phyloP scores from a whole-genome alignment of 2,888 invertebrate species.

The Lamellibrachia columna region DNA sequence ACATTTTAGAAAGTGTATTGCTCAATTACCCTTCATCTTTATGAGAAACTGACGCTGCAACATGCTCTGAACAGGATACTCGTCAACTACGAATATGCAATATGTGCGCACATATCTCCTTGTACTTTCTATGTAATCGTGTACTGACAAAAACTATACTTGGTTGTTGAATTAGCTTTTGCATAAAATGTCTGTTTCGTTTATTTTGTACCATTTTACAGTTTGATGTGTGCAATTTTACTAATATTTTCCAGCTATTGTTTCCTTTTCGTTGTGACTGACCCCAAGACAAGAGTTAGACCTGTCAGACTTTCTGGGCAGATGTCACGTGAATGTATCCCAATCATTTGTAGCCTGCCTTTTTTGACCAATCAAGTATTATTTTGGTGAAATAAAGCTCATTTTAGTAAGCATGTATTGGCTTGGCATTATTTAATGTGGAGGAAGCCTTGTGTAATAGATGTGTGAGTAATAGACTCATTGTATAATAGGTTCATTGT shows the following conservation, averaged over 20 bases:
- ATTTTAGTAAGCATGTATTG: neutral
- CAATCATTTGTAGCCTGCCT: conserved; percentile 9
- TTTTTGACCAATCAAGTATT: conserved; percentile 4
- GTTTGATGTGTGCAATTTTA: conserved; percentile 6
- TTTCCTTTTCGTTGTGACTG: neutral
- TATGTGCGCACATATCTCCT: neutral
- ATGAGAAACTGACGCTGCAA: neutral
- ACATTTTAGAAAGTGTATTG: neutral
- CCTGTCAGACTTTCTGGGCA: neutral
- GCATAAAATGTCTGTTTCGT: neutral
- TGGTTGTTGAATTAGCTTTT: neutral
- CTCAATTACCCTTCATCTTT: neutral
- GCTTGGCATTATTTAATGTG: neutral
- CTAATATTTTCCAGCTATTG: neutral
- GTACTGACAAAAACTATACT: neutral
- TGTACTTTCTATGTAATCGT: neutral
- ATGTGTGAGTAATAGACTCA: no score
- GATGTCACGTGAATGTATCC: neutral
- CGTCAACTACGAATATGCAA: neutral
- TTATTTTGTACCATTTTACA: neutral
- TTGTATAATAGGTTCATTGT: no score
- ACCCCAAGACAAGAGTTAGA: neutral
- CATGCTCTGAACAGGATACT: neutral
- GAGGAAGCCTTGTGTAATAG: no score
- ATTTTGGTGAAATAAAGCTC: neutral